Percentiles rank a stretch among this genome's conserved stretches.
Evolutionary conservation across 2,888 invertebrate species (phyloP).

Genomic region (Chironomus tentans): DNA sequence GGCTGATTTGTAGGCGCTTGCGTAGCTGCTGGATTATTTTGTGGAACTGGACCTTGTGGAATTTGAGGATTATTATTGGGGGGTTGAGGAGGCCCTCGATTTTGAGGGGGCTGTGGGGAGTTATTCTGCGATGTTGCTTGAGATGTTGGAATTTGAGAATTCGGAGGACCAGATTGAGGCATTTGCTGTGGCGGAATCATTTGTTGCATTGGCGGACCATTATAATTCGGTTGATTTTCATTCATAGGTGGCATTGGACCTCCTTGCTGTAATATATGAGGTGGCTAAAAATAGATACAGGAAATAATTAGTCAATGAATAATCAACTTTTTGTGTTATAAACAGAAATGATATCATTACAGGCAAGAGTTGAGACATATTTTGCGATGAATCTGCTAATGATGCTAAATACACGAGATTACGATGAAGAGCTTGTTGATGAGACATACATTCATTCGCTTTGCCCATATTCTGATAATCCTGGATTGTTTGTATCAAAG

Average conservation of each 20-base stretch:
- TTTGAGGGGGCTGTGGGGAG: neutral
- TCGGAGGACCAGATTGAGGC: neutral
- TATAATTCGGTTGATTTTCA: neutral
- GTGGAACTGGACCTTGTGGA: slow-evolving; percentile 44
- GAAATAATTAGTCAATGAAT: neutral
- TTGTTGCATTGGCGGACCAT: neutral
- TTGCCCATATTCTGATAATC: slow-evolving; percentile 95
- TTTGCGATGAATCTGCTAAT: slow-evolving; percentile 93
- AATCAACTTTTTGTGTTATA: too few species aligned
- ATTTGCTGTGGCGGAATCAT: neutral
- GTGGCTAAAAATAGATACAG: slow-evolving; percentile 42
- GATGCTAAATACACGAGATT: slow-evolving; percentile 94
- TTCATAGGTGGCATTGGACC: slow-evolving; percentile 34
- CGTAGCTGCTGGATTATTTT: slow-evolving; percentile 46
- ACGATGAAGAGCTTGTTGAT: slow-evolving; percentile 87
- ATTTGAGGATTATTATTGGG: slow-evolving; percentile 44
- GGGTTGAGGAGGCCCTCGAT: neutral
- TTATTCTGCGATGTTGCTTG: neutral
- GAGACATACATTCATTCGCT: slow-evolving; percentile 84
- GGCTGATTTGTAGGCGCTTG: slow-evolving; percentile 11
- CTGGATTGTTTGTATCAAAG: slow-evolving; percentile 92
- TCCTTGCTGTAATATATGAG: slow-evolving; percentile 48
- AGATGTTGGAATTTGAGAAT: neutral
- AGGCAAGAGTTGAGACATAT: slow-evolving; percentile 79
- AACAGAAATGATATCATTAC: slow-evolving; percentile 59